Base-by-base conservation (phyloP, 1,140 invertebrate genomes). In the Ganaspis sp. region DNA sequence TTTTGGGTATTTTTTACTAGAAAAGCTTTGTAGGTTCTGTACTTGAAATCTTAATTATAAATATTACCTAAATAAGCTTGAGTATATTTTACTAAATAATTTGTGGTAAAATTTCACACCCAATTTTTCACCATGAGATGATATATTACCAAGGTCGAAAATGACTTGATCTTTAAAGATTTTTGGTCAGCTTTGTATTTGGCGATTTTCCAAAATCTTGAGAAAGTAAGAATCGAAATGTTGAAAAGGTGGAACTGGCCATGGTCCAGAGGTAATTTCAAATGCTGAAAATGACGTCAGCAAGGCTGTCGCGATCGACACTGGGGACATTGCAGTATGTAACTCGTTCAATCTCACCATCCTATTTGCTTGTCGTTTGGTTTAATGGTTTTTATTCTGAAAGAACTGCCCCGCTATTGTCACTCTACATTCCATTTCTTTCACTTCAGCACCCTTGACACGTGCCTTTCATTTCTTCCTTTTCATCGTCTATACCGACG, bases 201-300 rank as follows among this genome's bases (percentile, higher is more conserved):
- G 53, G 53, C 53, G 23, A 21, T 54, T 21, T 54, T 23, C 53
- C 53, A 54, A 54, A 54, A 54, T 21, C 38, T 40, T 54, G 4
- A 19, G 11, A 64, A 17, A 12, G 58, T 64, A 34, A 64, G 58
- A 34, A 64, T 5, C 2, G 26, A 15, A 64, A 64, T 64, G 12
- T 26, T 64, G 9, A 64, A n/a, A 64, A 64, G 26, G 58, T 29
- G 54, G 11, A 74, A 70, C 83, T 86, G 85, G 85, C 85, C 73
- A 11, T 29, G 23, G 72, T 83, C 85, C 85, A 86, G 83, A 83
- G 77, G 79, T 81, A 80, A 85, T 86, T 84, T 74, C 77, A 81
- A 80, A 86, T 86, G 84, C 84, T 74, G 74, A 58, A 75, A 72
- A 74, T 76, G 76, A 78, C 69, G 69, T 72, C 49, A 73, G 54